These are phyloP conservation scores for Drosophila niveifrons DNA, from an alignment of 2,888 invertebrate genomes.

Conservation along the genomic window DNA sequence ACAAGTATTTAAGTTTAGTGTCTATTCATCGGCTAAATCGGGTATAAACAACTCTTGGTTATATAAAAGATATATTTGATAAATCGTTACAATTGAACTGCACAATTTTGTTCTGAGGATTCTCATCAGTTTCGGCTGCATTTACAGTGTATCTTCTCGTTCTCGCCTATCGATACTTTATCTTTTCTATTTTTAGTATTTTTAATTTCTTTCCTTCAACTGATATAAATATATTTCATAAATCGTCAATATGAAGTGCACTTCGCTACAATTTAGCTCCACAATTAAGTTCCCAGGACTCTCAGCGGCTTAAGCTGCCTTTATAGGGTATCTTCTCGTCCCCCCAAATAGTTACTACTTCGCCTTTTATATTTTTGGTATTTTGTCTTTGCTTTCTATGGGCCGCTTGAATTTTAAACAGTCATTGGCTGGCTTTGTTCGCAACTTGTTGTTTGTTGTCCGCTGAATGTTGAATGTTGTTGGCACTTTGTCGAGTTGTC, in stretches of 20 bases:
- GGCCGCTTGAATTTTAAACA: conserved; percentile 74
- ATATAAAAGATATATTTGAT: no score
- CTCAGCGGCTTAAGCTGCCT: background rate
- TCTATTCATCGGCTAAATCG: background rate
- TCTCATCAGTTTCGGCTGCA: no score
- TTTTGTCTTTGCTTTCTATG: conserved; percentile 1
- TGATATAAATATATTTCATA: conserved; percentile 1
- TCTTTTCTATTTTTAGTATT: no score
- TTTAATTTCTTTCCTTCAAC: no score
- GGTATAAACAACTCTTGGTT: background rate
- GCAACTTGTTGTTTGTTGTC: conserved; percentile 41
- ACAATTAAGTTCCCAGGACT: background rate
- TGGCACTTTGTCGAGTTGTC: conserved; percentile 68
- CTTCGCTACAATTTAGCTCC: background rate
- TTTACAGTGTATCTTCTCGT: no score
- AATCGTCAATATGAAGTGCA: no score
- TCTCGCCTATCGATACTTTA: no score
- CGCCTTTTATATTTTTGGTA: conserved; percentile 25
- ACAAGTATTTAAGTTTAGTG: conserved; percentile 54
- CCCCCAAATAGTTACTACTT: background rate
- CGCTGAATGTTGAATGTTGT: conserved; percentile 45
- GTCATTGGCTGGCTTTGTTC: conserved; percentile 75
- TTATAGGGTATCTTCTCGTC: conserved; percentile 27
- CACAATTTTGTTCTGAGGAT: background rate
- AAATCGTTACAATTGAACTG: no score